Base-by-base conservation (phyloP, 2,888 invertebrate species). In the Rhagium mordax region DNA sequence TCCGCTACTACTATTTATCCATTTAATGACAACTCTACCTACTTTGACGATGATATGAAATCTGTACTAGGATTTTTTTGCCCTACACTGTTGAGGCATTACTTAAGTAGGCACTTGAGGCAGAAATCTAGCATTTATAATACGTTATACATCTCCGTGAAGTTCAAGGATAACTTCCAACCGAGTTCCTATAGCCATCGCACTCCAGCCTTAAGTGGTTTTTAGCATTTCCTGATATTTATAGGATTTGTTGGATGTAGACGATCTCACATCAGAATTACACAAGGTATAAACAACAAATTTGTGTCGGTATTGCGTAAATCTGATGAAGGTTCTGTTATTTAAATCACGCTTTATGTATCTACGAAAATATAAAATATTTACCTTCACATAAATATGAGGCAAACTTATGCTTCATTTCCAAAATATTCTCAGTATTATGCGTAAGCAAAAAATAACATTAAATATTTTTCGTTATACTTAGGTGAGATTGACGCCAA, bases 81-180 rank as follows among this genome's bases (percentile, higher is more conserved):
- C 18, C 15, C 15, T 33, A 16, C 20, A 18, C 18, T 7, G 29
- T 51, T 51, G 1, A 51, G 64, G 51, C 51, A 29, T 62, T 51
- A 49, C 13, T 62, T 62, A 51, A 64, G 64, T 51, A 24, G 15
- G 24, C 27, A 62, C 16, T 49, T 64, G 64, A 49, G 55, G 62
- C 62, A 65, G 59, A 21, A 59, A 65, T 53, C 49, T 71, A 29
- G 65, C 60, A 47, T 65, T 65, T 65, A 71, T 64, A 65, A 71
- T 59, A 41, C 59, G 65, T 65, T 47, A 57, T 61, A 60, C 61
- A 61, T 55, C 65, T 60, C 49, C 13, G 65, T 41, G 59, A 71
- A 65, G 71, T 71, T 71, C 71, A 71, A 71, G 71, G 71, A 49
- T 65, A 51, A 65, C 71, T 48, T 70, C 70, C 64, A 47, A 29